Percentiles rank a stretch among this genome's conserved stretches.
Conservation (phyloP, 2,797 vertebrate species). For the Neosilurus mollespiculum region DNA sequence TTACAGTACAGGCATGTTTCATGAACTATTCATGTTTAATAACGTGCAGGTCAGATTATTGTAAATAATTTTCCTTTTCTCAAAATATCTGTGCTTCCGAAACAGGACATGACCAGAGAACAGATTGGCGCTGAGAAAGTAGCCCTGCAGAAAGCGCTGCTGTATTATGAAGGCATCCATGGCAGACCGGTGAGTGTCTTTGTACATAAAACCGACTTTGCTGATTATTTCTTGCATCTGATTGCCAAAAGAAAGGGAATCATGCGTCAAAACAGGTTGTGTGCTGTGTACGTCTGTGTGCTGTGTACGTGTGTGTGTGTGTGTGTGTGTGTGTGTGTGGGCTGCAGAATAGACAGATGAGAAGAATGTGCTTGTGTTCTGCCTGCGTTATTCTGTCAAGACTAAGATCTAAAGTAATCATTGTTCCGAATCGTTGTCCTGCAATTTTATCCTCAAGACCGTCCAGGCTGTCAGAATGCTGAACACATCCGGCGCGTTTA, state of each 20-base stretch:
- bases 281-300: conserved; percentile 3
- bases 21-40: not conserved
- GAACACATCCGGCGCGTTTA: not conserved
- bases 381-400: not conserved
- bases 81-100: conserved; percentile 39
- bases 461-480: not conserved
- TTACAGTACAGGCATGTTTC: not conserved
- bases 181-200: conserved; percentile 86
- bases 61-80: conserved; percentile 31
- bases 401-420: not conserved
- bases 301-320: not conserved
- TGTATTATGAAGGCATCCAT: conserved; percentile 94
- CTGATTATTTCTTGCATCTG: conserved; percentile 45
- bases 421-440: not conserved
- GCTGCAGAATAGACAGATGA: not conserved
- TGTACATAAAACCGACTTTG: not conserved
- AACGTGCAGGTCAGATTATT: not conserved
- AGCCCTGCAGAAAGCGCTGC: conserved; percentile 89
- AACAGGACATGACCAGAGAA: conserved; percentile 96
- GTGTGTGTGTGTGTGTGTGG: conserved; percentile 4
- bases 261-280: conserved; percentile 36
- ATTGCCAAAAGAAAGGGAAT: conserved; percentile 52
- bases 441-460: not conserved
- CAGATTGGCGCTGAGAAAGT: conserved; percentile 94
- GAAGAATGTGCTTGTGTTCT: not conserved